Evolutionary conservation across 2,797 vertebrate species (phyloP), one percentile per base, ranked within the genome.

Genomic region (Sebastes iracundus): DNA sequence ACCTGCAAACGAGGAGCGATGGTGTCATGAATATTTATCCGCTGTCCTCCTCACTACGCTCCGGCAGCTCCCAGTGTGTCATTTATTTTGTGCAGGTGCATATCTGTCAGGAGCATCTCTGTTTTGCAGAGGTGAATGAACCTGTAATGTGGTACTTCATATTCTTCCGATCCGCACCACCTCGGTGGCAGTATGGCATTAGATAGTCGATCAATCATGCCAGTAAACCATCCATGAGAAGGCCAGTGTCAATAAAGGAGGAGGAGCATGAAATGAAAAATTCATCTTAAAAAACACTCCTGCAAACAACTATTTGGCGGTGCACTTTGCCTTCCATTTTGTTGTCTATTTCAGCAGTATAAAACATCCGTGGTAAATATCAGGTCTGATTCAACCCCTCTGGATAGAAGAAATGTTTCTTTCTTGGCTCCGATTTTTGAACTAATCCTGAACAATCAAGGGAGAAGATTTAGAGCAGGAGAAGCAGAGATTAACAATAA

Each of bases 1-100:
- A 74, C 66, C 60, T 83, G 78, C 75, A 79, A 87, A 86, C 22
- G 38, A 85, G 77, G 72, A 82, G 71, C 68, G 87, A 88, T 83
- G 42, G 60, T 11, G 4, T 59, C 42, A 80, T 92, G 84, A 93
- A 94, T 92, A 89, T 91, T 77, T 86, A 88, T 88, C 66, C 7
- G 73, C 64, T 68, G 55, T 75, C 66, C 67, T 78, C 61, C 14
- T 84, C 64, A n/a, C 81, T 61, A 5, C 1, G n/a, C 80, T 77
- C 69, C 74, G 28, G 52, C 68, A 80, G 63, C 62, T 73, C 60
- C 60, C 12, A 20, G 53, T 22, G 25, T 62, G 74, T 80, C 86
- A 89, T 93, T 92, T 87, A 83, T 91, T 81, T 75, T 35, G 56
- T 77, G 73, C 33, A 64, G 78, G 80, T 84, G 7, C 75, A 55